A percentile compares a stretch with the other conserved stretches of the same genome.
Evolutionary conservation across 2,113 vertebrate species (phyloP).

Genomic region (Pluvialis apricaria): DNA sequence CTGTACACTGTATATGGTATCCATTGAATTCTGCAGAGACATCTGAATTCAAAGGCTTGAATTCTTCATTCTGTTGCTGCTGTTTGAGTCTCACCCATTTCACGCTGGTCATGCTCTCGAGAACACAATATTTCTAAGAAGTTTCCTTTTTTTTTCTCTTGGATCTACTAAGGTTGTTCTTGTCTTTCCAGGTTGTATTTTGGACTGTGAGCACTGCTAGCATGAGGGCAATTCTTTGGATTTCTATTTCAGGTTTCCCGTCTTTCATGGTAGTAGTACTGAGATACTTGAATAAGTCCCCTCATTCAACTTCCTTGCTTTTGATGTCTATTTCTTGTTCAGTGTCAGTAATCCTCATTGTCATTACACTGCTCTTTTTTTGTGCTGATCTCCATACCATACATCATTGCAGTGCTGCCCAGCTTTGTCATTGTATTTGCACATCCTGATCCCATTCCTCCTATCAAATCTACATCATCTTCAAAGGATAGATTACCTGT

Average conservation of each 20-base stretch:
- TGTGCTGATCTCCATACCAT: constrained; percentile 28
- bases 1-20: not conserved
- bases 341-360: constrained; percentile 35
- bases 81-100: constrained; percentile 46
- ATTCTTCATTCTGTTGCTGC: constrained; percentile 43
- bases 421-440: constrained; percentile 10
- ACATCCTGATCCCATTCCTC: not conserved
- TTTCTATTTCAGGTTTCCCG: constrained; percentile 31
- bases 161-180: constrained; percentile 41
- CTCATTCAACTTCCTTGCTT: constrained; percentile 39
- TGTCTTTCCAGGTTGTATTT: constrained; percentile 34
- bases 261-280: constrained; percentile 46
- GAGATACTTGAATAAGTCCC: constrained; percentile 33
- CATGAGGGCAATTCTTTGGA: constrained; percentile 32
- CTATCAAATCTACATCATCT: constrained; percentile 4
- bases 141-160: not conserved
- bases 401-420: not conserved
- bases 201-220: constrained; percentile 10
- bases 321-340: constrained; percentile 49
- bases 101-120: constrained; percentile 21
- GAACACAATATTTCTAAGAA: constrained; percentile 45
- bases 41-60: constrained; percentile 58
- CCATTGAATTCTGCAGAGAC: constrained; percentile 52
- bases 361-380: constrained; percentile 10
- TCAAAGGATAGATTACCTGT: constrained; percentile 27